phyloP scores from a whole-genome alignment of 2,113 vertebrate genomes.

The Callorhinus ursinus region DNA sequence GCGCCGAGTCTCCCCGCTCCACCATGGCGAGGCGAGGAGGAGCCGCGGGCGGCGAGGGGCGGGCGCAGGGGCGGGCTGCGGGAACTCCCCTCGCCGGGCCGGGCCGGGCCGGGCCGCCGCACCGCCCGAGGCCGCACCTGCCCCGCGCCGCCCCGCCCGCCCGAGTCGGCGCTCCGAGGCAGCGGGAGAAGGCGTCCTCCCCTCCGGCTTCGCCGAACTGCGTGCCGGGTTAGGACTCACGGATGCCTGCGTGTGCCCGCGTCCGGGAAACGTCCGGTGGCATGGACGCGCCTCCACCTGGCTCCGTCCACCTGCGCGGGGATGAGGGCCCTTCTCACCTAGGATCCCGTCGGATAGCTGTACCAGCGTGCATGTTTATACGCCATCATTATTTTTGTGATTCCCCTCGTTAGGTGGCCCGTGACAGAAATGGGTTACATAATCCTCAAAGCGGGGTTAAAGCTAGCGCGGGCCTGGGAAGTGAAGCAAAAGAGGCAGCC shows the following conservation, averaged over 20 bases:
- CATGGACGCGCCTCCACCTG: neutral
- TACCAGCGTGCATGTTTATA: neutral
- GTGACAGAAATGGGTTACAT: slow-evolving; percentile 40
- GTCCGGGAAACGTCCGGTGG: neutral
- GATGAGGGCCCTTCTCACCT: neutral
- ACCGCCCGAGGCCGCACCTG: neutral
- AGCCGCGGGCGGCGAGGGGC: slow-evolving; percentile 58
- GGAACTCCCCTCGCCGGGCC: neutral
- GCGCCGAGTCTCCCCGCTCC: slow-evolving; percentile 93
- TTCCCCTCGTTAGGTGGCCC: neutral
- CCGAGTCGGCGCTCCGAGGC: accelerated
- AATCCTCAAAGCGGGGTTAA: neutral
- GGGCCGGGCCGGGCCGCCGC: neutral
- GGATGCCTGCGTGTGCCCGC: neutral
- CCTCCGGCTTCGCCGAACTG: accelerated
- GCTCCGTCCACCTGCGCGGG: slow-evolving; percentile 17
- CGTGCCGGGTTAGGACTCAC: accelerated
- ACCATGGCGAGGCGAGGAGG: slow-evolving; percentile 87
- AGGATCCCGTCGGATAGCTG: neutral
- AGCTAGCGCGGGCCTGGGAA: neutral
- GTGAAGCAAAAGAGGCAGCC: neutral
- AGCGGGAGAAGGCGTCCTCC: neutral
- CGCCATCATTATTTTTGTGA: neutral
- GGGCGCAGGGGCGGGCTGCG: slow-evolving; percentile 53
- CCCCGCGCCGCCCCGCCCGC: neutral